A percentile compares a stretch with the other conserved stretches of the same genome.
These are phyloP conservation scores for Rhodeus uyekii DNA, from an alignment of 2,797 vertebrate genomes.

Conservation along the genomic window DNA sequence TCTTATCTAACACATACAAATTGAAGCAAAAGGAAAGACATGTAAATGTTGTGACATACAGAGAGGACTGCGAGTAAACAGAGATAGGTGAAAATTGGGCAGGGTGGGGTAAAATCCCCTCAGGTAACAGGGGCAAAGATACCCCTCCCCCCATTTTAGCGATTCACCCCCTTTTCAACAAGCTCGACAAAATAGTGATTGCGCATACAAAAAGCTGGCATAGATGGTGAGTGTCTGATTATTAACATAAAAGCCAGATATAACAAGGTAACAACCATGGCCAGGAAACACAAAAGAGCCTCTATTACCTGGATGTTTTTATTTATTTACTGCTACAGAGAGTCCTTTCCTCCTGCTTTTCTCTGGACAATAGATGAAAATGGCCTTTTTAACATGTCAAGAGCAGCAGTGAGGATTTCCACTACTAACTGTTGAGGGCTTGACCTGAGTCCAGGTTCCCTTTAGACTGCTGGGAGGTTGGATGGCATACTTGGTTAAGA, in stretches of 20 bases:
- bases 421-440: slow-evolving; percentile 10
- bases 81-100: slow-evolving; percentile 79
- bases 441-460: slow-evolving; percentile 22
- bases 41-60: slow-evolving; percentile 78
- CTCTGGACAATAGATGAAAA: slow-evolving; percentile 57
- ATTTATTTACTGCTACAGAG: slow-evolving; percentile 51
- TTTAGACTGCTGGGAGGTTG: slow-evolving; percentile 30
- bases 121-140: slow-evolving; percentile 58
- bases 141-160: slow-evolving; percentile 40
- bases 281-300: slow-evolving; percentile 50
- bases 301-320: slow-evolving; percentile 56
- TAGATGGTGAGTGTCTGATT: slow-evolving; percentile 54
- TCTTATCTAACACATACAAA: slow-evolving; percentile 80
- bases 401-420: slow-evolving; percentile 31
- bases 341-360: slow-evolving; percentile 50
- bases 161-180: slow-evolving; percentile 48
- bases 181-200: slow-evolving; percentile 48
- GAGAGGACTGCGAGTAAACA: slow-evolving; percentile 71
- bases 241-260: slow-evolving; percentile 58
- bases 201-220: slow-evolving; percentile 41
- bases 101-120: slow-evolving; percentile 68
- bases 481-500: slow-evolving; percentile 34
- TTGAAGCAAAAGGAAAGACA: slow-evolving; percentile 78
- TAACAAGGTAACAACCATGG: slow-evolving; percentile 58
- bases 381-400: slow-evolving; percentile 54